Base-by-base conservation (phyloP, 2,888 invertebrate genomes). In the Poecilobothrus nobilitatus region DNA sequence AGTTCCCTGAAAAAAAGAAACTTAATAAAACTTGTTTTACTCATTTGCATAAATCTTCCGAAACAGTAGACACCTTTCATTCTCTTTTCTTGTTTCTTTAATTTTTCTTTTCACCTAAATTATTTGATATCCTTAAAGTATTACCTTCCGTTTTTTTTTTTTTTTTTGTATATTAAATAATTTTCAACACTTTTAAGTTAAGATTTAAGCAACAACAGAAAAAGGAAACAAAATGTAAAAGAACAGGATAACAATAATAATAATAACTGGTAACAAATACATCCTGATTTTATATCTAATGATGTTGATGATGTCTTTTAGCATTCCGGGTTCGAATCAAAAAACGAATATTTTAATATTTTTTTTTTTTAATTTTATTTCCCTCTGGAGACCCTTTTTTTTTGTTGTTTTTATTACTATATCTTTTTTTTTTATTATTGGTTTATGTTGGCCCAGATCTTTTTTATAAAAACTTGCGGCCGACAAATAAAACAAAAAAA, bases 241-340 rank as follows among this genome's bases (percentile, higher is more conserved):
- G 7, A 27, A 27, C 27, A 27, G 27, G 15, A 41, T 41, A 41
- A 41, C 9, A 41, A 41, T 15, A 53, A 53, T 53, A 53, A 53
- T 53, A 53, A 53, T 53, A 53, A 53, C 53, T 15, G n/a, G 53
- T 53, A 53, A 6, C 53, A 53, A 53, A 53, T 53, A 53, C n/a
- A 53, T 53, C 53, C 53, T 53, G 53, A 18, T 53, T 53, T 53
- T 4, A 53, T 4, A 53, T 53, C n/a, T 53, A 53, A 53, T 53
- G 53, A 53, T 53, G 53, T 9, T 53, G 53, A 53, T 53, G 53
- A 53, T 53, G 53, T 53, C n/a, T 12, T 53, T 53, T 53, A 6
- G 53, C 18, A 53, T 53, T 53, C 53, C 53, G 53, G 53, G 53
- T 53, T 53, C 53, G 15, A 53, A 53, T 53, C 53, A 53, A 53